phyloP scores from a whole-genome alignment of 2,888 invertebrate genomes.

The Panorpa germanica region DNA sequence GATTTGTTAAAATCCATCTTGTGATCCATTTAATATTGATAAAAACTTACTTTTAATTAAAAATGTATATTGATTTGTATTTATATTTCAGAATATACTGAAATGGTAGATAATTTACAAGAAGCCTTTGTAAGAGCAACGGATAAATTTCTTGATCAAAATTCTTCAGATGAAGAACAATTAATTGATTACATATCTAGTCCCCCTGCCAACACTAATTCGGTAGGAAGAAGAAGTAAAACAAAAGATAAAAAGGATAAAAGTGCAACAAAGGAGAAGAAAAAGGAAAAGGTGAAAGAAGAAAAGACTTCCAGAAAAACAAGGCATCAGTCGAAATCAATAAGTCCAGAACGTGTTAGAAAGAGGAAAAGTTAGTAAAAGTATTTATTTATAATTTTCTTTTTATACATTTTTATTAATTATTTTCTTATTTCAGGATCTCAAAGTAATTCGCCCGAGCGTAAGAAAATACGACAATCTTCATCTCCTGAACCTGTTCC shows the following conservation, averaged over 20 bases:
- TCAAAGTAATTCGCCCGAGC: no score
- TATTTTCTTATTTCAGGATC: no score
- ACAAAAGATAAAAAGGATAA: background rate
- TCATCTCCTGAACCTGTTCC: no score
- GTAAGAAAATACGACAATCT: no score
- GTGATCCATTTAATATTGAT: background rate
- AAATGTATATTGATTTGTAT: conserved; percentile 9
- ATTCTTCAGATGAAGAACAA: conserved; percentile 55
- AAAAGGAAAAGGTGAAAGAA: conserved; percentile 14
- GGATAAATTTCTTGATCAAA: conserved; percentile 64
- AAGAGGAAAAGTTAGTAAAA: conserved; percentile 21
- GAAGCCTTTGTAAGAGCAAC: conserved; percentile 65
- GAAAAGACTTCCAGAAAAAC: conserved; percentile 12
- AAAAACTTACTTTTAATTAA: conserved; percentile 6
- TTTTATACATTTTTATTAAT: no score
- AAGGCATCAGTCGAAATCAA: conserved; percentile 12
- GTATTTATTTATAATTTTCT: conserved; percentile 11
- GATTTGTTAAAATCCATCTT: conserved; percentile 1
- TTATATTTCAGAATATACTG: conserved; percentile 53
- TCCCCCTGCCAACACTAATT: conserved; percentile 27
- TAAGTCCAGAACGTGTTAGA: conserved; percentile 23
- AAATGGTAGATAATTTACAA: conserved; percentile 71
- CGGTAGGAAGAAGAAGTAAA: conserved; percentile 8
- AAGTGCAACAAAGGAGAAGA: conserved; percentile 9
- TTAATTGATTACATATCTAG: conserved; percentile 41